Conservation (phyloP, 2,113 vertebrate species). For the Varanus salvator region DNA sequence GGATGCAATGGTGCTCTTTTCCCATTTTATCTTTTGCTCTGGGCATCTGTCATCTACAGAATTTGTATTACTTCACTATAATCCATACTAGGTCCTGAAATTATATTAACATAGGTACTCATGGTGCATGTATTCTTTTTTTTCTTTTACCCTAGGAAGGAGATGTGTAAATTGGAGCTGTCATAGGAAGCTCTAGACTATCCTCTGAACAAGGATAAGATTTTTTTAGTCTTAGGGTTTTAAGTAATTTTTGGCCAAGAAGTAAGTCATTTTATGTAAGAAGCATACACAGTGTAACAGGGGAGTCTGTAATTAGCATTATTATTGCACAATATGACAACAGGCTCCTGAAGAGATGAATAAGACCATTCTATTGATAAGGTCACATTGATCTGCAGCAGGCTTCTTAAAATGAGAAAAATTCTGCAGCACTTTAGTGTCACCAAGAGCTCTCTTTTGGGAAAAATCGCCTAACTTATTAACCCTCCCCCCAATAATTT, state of each 20-base stretch:
- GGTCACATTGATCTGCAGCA: conserved; percentile 87
- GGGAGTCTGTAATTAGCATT: conserved; percentile 57
- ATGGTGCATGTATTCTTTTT: too few species aligned
- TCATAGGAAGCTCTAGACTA: too few species aligned
- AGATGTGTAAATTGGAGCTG: too few species aligned
- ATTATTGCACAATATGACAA: conserved; percentile 68
- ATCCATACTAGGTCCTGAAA: too few species aligned
- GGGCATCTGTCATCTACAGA: too few species aligned
- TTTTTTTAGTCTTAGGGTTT: neutral
- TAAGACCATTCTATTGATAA: conserved; percentile 86
- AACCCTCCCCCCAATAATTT: conserved; percentile 26
- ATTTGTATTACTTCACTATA: too few species aligned
- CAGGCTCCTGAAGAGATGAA: conserved; percentile 84
- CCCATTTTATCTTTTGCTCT: too few species aligned
- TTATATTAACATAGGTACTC: too few species aligned
- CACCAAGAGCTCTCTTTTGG: conserved; percentile 74
- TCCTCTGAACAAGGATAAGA: neutral
- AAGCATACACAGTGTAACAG: conserved; percentile 60
- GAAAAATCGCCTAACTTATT: conserved; percentile 81
- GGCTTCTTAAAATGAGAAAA: conserved; percentile 87
- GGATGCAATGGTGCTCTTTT: too few species aligned
- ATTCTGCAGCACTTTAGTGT: conserved; percentile 82
- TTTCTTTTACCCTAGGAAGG: too few species aligned
- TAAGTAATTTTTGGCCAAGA: conserved; percentile 5
- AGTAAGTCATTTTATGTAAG: conserved; percentile 37